Base-by-base conservation (phyloP, 2,888 invertebrate genomes). In the Cancer borealis region DNA sequence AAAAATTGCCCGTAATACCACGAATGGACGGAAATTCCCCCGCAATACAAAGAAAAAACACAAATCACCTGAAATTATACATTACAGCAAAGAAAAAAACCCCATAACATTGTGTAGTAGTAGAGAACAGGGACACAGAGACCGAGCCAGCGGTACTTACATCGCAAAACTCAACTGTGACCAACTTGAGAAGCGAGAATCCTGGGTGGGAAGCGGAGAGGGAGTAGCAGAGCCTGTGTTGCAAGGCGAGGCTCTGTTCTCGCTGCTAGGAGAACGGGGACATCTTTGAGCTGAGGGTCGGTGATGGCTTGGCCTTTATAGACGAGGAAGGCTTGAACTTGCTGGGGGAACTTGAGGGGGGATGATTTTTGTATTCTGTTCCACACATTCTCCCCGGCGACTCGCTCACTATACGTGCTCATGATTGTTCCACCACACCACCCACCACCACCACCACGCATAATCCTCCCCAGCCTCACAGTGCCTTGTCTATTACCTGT, bases 91-190 rank as follows among this genome's bases (percentile, higher is more conserved):
- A 73, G 10, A 73, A 4, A 73, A n/a, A 73, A 73, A 73, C 73
- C 0, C 8, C 21, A 73, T 26, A 73, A 10, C 26, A 73, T 73
- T 73, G 73, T 1, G 26, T 91, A 91, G 39, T 66, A 73, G 10
- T 54, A 12, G 8, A 45, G 26, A 45, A 10, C 39, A 39, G 39
- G 39, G 21, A 8, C 47, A 46, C 26, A 12, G 14, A 4, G 6
- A 26, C 73, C 73, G 21, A 26, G 8, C 26, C 73, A 21, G n/a
- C 73, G 73, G 73, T 73, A 73, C 73, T 73, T 73, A 73, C 73
- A 73, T 73, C 73, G 26, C 73, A 73, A n/a, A 73, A 73, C 73
- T 73, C 73, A 26, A 73, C 73, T 73, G 73, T 73, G 73, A 73
- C 73, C 73, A 73, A 73, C 73, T 73, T 73, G 26, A 73, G 73